Conservation (phyloP, 2,888 invertebrate genomes). For the Eupeodes luniger region DNA sequence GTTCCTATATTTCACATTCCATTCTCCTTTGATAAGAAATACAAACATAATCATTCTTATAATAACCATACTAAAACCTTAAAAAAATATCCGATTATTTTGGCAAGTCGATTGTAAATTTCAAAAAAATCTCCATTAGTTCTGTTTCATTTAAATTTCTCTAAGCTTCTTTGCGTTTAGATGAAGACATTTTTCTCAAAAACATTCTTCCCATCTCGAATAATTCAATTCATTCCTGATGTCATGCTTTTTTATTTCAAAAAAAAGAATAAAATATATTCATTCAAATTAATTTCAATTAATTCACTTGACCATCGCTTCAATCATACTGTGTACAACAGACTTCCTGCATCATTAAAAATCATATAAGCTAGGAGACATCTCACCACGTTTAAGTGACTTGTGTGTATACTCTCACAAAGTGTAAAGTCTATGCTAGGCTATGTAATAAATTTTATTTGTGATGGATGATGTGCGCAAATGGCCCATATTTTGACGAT, state of each 20-base stretch:
- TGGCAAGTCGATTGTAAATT: too few species aligned
- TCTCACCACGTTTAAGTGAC: background rate
- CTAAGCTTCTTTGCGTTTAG: background rate
- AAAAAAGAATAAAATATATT: background rate
- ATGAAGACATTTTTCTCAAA: background rate
- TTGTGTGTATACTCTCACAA: background rate
- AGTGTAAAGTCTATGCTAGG: too few species aligned
- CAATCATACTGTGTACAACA: constrained; percentile 9
- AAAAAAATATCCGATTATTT: too few species aligned
- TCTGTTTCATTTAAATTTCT: background rate
- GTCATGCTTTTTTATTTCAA: constrained; percentile 24
- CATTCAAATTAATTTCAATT: constrained; percentile 44
- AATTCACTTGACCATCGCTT: constrained; percentile 37
- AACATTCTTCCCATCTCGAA: background rate
- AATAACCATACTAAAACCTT: too few species aligned
- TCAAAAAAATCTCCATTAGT: too few species aligned
- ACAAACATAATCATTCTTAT: too few species aligned
- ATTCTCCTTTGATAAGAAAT: too few species aligned
- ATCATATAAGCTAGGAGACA: constrained; percentile 38
- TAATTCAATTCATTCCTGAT: constrained; percentile 8
- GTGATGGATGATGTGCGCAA: constrained; percentile 24
- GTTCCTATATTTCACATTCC: too few species aligned
- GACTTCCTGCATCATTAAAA: constrained; percentile 40
- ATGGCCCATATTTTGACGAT: constrained; percentile 27
- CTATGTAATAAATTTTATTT: constrained; percentile 4